phyloP scores from a whole-genome alignment of 2,888 invertebrate genomes.

The Hartigia nigra region DNA sequence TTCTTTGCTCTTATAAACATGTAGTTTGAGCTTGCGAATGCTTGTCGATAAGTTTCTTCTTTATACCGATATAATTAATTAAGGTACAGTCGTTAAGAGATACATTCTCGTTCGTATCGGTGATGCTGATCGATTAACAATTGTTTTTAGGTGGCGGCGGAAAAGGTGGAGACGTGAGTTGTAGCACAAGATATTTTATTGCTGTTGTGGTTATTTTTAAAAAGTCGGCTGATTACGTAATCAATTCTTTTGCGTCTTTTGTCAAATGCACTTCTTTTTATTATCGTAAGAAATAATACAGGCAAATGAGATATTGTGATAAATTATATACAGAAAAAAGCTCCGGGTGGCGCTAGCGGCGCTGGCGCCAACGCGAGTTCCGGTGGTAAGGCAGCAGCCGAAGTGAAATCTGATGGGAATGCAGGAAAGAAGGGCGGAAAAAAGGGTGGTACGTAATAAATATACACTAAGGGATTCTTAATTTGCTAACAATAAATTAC shows the following conservation, averaged over 20 bases:
- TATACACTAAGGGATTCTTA: neutral
- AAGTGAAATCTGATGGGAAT: constrained; percentile 32
- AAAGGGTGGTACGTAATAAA: constrained; percentile 38
- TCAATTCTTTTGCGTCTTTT: neutral
- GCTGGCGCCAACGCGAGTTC: constrained; percentile 25
- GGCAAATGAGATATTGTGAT: neutral
- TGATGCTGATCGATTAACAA: constrained; percentile 3
- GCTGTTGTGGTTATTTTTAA: constrained; percentile 12
- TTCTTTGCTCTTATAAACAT: constrained; percentile 22
- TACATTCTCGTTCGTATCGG: neutral
- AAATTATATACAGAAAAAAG: constrained; percentile 34
- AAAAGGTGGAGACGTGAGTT: constrained; percentile 44
- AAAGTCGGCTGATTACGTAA: neutral
- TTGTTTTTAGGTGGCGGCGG: constrained; percentile 35
- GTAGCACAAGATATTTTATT: neutral
- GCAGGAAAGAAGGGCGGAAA: constrained; percentile 42
- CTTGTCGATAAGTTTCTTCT: neutral
- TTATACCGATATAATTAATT: neutral
- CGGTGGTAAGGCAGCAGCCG: constrained; percentile 31
- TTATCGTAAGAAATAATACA: neutral
- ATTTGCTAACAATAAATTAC: neutral
- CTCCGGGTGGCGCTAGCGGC: constrained; percentile 21
- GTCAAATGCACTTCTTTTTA: constrained; percentile 5
- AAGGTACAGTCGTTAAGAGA: neutral
- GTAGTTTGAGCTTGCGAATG: neutral